Evolutionary conservation across 2,888 invertebrate genomes (phyloP).

Genomic region (Periphyllus acericola): DNA sequence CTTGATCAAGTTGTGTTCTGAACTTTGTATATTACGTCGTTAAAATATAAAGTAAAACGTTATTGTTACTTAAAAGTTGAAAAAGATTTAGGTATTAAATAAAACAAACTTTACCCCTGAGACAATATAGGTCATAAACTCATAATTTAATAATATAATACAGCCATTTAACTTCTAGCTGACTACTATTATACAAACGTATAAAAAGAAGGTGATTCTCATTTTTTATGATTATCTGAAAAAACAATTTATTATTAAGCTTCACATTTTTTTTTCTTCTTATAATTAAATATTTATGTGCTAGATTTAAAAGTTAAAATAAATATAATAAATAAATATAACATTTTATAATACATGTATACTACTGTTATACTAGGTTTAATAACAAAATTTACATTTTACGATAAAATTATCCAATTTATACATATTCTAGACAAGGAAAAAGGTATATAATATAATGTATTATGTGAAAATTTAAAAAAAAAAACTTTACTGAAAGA

Average conservation of each 20-base stretch:
- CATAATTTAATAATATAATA: conserved; percentile 2
- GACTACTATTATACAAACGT: background rate
- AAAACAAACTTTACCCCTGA: background rate
- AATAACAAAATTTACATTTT: too few relatives aligned
- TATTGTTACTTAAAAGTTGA: background rate
- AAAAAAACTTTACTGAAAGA: too few relatives aligned
- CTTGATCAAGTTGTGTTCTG: background rate
- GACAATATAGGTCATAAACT: background rate
- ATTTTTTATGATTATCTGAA: background rate
- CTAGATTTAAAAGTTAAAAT: background rate
- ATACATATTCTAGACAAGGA: too few relatives aligned
- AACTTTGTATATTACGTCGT: background rate
- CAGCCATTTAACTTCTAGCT: background rate
- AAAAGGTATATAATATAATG: too few relatives aligned
- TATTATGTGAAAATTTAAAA: too few relatives aligned
- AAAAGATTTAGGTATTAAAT: background rate
- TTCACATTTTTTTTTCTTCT: background rate
- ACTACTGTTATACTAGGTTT: too few relatives aligned
- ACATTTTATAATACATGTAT: too few relatives aligned
- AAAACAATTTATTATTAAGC: background rate
- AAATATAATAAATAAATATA: background rate
- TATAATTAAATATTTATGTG: background rate
- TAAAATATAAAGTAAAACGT: background rate
- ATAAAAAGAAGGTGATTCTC: background rate
- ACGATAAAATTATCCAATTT: too few relatives aligned